Base-by-base conservation (phyloP, 2,888 invertebrate species). In the Orthosia cruda region DNA sequence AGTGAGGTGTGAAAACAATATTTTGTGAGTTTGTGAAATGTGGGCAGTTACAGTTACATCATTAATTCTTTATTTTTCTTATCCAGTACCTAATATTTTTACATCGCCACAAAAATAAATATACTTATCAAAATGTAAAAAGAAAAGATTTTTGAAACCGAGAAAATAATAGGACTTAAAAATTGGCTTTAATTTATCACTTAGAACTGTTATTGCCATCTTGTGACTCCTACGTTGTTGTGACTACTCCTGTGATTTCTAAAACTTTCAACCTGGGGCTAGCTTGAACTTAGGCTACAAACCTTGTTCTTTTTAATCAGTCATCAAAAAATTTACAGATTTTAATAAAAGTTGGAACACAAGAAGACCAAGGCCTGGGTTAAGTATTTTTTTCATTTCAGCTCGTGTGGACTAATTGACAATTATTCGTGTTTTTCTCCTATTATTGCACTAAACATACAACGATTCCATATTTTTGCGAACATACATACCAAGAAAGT, bases 121-220 rank as follows among this genome's bases (percentile, higher is more conserved):
- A 4, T 32, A 32, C 26, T 32, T 0, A 32, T 26, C 26, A 32
- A 32, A 32, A 7, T 32, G 5, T 7, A 32, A 7, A 7, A 32
- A 32, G 0, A 1, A 32, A 32, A 32, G n/a, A n/a, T n/a, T n/a
- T n/a, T n/a, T 4, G 26, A 3, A 49, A 18, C 26, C 9, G 20
- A 55, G n/a, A 26, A 50, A 74, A 65, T 57, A 57, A 65, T 57
- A 65, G 9, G 20, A 49, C 15, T 15, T 57, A 71, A n/a, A 49
- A 45, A 16, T n/a, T n/a, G 32, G 45, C 13, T 23, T 0, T 67
- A 58, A 67, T 32, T 58, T 66, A 58, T 52, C 26, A 52, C 45
- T 47, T 32, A 32, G n/a, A 52, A 4, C 23, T 67, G 20, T 58
- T 52, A 76, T 47, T 67, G 52, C 52, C 23, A 47, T 20, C 32